Evolutionary conservation across 2,797 vertebrate species (phyloP).

Genomic region (Dipus sagitta): DNA sequence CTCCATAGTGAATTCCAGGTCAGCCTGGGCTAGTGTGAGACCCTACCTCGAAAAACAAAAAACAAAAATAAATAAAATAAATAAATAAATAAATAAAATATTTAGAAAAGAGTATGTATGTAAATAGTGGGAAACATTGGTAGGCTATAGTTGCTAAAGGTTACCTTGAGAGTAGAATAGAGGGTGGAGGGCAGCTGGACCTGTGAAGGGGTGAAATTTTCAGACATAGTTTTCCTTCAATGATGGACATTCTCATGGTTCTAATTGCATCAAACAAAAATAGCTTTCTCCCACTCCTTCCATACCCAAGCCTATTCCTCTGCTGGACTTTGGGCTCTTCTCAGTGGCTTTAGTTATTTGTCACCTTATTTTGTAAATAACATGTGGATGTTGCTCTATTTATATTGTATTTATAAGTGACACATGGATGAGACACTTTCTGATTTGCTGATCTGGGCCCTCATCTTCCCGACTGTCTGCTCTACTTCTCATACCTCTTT

Average conservation of each 20-base stretch:
- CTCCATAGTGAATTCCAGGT: too few relatives aligned
- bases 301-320: not conserved
- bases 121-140: not conserved
- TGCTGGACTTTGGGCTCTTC: fast-evolving
- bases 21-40: too few relatives aligned
- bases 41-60: too few relatives aligned
- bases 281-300: not conserved
- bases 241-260: not conserved
- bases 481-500: not conserved
- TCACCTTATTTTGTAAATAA: not conserved
- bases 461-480: not conserved
- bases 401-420: not conserved
- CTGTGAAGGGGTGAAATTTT: not conserved
- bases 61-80: too few relatives aligned
- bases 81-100: too few relatives aligned
- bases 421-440: not conserved
- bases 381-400: not conserved
- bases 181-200: not conserved
- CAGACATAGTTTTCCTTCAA: not conserved
- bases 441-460: not conserved
- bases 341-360: not conserved
- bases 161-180: not conserved
- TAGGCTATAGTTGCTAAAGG: not conserved
- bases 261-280: not conserved
- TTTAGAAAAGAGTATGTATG: too few relatives aligned